Evolutionary conservation across 2,797 vertebrate genomes (phyloP).

Genomic region (Anolis apletophallus): DNA sequence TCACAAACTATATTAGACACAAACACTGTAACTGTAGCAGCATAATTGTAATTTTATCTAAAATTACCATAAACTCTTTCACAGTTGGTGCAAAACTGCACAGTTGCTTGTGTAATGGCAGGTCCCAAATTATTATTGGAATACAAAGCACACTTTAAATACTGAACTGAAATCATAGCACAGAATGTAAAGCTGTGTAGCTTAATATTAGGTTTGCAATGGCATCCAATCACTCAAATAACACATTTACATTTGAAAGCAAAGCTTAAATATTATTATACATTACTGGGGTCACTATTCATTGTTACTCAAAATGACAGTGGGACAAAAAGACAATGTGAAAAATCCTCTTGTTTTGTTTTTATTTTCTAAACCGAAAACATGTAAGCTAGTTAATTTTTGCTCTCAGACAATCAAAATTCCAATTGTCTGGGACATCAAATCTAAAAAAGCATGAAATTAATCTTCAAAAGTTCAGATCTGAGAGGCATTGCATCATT

Average conservation of each 20-base stretch:
- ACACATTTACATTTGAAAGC: conserved; percentile 54
- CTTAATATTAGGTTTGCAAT: background rate
- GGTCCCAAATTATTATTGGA: conserved; percentile 36
- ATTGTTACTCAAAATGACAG: conserved; percentile 48
- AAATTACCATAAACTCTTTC: background rate
- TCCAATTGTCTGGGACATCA: conserved; percentile 84
- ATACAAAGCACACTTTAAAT: conserved; percentile 26
- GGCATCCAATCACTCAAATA: background rate
- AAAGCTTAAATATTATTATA: conserved; percentile 54
- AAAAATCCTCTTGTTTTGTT: conserved; percentile 23
- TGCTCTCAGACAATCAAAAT: conserved; percentile 81
- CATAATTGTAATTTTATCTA: conserved; percentile 39
- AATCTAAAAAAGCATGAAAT: conserved; percentile 85
- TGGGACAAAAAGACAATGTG: conserved; percentile 47
- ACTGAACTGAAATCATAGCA: conserved; percentile 11
- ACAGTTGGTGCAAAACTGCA: conserved; percentile 46
- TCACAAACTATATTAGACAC: background rate
- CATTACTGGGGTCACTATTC: conserved; percentile 52
- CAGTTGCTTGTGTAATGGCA: background rate
- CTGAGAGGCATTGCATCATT: conserved; percentile 85
- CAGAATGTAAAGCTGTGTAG: conserved; percentile 22
- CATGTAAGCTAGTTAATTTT: conserved; percentile 73
- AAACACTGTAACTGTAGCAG: conserved; percentile 11
- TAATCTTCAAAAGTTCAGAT: conserved; percentile 86
- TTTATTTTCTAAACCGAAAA: conserved; percentile 55